Conservation (phyloP, 2,888 invertebrate genomes). For the Yponomeuta malinellus region DNA sequence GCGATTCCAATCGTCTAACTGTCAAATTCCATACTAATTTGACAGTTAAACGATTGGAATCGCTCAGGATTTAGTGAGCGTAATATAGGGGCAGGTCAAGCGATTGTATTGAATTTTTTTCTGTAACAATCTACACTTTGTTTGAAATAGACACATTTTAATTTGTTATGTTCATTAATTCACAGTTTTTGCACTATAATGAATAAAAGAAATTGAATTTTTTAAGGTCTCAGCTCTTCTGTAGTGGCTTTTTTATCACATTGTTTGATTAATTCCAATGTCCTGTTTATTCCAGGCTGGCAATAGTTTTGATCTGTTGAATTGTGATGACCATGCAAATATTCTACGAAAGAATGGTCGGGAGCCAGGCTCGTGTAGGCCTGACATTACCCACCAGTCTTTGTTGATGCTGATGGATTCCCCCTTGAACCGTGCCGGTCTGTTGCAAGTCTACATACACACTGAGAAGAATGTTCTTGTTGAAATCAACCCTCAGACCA, state of each 20-base stretch:
- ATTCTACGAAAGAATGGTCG: conserved; percentile 90
- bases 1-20: too few species aligned
- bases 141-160: too few species aligned
- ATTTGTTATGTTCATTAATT: too few species aligned
- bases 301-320: conserved; percentile 90
- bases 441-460: conserved; percentile 95
- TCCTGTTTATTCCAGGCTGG: conserved; percentile 80
- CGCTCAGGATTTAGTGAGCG: too few species aligned
- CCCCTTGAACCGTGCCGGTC: conserved; percentile 95
- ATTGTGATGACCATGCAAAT: conserved; percentile 93
- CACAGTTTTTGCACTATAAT: too few species aligned
- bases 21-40: too few species aligned
- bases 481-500: conserved; percentile 96
- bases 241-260: not conserved
- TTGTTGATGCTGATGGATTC: conserved; percentile 98
- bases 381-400: conserved; percentile 98
- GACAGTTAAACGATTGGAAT: too few species aligned
- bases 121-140: too few species aligned
- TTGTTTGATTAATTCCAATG: not conserved
- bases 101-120: too few species aligned
- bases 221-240: too few species aligned
- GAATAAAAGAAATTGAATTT: too few species aligned
- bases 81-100: too few species aligned
- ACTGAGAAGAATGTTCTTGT: conserved; percentile 95
- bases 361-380: conserved; percentile 92